Evolutionary conservation across 2,797 vertebrate genomes (phyloP).

Genomic region (Cichlasoma orientale): DNA sequence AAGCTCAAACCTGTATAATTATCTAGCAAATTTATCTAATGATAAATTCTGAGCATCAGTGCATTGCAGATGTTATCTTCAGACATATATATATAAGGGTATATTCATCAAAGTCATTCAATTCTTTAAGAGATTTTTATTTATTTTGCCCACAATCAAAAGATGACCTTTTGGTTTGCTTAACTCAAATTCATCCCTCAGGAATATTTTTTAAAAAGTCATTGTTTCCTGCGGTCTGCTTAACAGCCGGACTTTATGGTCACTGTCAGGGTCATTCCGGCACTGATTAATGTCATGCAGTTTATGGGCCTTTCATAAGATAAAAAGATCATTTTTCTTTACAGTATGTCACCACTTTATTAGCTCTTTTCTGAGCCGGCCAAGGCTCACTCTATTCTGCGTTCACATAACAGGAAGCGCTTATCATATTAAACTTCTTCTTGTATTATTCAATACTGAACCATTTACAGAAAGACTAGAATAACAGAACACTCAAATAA

Average conservation of each 20-base stretch:
- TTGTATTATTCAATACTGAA: slow-evolving; percentile 11
- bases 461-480: not conserved
- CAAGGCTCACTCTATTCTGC: not conserved
- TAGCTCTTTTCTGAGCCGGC: not conserved
- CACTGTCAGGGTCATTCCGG: slow-evolving; percentile 39
- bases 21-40: not conserved
- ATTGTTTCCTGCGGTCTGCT: slow-evolving; percentile 32
- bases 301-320: slow-evolving; percentile 53
- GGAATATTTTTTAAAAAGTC: slow-evolving; percentile 13
- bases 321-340: slow-evolving; percentile 40
- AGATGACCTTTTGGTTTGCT: slow-evolving; percentile 12
- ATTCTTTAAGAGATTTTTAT: not conserved
- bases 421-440: slow-evolving; percentile 8
- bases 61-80: not conserved
- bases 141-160: not conserved
- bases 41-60: not conserved
- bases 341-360: slow-evolving; percentile 55
- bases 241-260: slow-evolving; percentile 38
- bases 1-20: slow-evolving; percentile 12
- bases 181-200: slow-evolving; percentile 13
- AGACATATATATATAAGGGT: not conserved
- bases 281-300: slow-evolving; percentile 44
- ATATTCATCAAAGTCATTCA: not conserved
- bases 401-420: not conserved
- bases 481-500: slow-evolving; percentile 20